These are phyloP conservation scores for Copidosoma aretas DNA, from an alignment of 2,888 invertebrate genomes.

Conservation along the genomic window DNA sequence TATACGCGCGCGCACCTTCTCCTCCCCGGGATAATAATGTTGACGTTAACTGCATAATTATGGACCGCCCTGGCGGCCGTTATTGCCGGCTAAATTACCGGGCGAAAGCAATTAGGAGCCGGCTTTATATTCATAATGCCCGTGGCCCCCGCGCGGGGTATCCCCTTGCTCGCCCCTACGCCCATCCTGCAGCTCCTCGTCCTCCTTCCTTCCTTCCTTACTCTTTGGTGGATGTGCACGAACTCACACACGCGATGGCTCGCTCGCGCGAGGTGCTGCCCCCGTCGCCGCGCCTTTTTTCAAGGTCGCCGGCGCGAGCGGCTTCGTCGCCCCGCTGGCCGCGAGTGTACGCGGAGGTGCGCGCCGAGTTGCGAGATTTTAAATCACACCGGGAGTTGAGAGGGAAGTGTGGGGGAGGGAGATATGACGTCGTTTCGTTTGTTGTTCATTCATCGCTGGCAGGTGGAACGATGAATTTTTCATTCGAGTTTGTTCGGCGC, in stretches of 20 bases:
- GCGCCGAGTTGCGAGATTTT: too few relatives aligned
- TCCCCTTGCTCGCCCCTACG: too few relatives aligned
- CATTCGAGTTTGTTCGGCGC: too few relatives aligned
- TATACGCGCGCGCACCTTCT: neutral
- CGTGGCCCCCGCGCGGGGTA: conserved; percentile 23
- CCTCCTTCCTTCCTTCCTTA: too few relatives aligned
- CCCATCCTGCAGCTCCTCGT: too few relatives aligned
- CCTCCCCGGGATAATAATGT: conserved; percentile 54
- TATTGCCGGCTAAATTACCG: conserved; percentile 57
- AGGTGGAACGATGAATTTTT: too few relatives aligned
- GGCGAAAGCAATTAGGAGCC: conserved; percentile 55
- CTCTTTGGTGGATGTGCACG: too few relatives aligned
- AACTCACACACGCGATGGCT: neutral
- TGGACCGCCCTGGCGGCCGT: conserved; percentile 55
- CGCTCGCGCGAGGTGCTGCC: conserved; percentile 7
- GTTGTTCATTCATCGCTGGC: too few relatives aligned
- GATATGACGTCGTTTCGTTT: too few relatives aligned
- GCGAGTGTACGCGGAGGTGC: neutral
- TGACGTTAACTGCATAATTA: conserved; percentile 60
- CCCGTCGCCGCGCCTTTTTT: conserved; percentile 25
- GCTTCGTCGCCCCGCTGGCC: neutral
- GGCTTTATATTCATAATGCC: conserved; percentile 55
- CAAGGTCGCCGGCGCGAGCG: conserved; percentile 27
- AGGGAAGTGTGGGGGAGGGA: too few relatives aligned
- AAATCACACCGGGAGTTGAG: too few relatives aligned